phyloP scores from a whole-genome alignment of 2,797 vertebrate genomes.

The Aeoliscus strigatus region DNA sequence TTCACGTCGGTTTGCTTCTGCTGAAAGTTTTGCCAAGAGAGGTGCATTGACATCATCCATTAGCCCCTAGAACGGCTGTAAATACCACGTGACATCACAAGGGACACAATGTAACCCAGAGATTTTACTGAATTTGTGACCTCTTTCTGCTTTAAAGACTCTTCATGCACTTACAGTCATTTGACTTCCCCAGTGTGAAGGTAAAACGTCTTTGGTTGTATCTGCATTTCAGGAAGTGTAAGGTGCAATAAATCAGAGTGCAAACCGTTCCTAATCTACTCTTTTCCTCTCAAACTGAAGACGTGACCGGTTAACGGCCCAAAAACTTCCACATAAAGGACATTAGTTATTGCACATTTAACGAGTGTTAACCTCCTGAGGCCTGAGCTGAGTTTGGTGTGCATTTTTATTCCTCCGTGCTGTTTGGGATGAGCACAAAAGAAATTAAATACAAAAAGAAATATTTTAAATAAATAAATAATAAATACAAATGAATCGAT shows the following conservation, averaged over 20 bases:
- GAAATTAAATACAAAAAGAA: too few relatives aligned
- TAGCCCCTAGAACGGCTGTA: conserved; percentile 50
- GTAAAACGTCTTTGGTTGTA: too few relatives aligned
- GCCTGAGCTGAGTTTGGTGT: too few relatives aligned
- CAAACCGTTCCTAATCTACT: conserved; percentile 17
- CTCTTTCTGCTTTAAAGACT: conserved; percentile 5
- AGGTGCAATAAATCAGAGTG: not conserved
- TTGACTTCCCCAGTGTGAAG: too few relatives aligned
- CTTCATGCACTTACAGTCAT: too few relatives aligned
- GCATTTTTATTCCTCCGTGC: too few relatives aligned
- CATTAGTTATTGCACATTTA: conserved; percentile 22
- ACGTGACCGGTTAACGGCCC: conserved; percentile 17
- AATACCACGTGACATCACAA: conserved; percentile 61
- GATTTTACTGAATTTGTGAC: conserved; percentile 32
- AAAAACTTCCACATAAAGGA: conserved; percentile 11
- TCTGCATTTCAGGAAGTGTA: too few relatives aligned
- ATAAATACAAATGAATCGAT: too few relatives aligned
- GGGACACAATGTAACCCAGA: conserved; percentile 33
- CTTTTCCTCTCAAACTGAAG: conserved; percentile 14
- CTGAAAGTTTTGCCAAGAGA: conserved; percentile 44
- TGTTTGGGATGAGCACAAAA: too few relatives aligned
- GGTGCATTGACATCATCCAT: conserved; percentile 65
- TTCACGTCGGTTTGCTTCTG: conserved; percentile 43
- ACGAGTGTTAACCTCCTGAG: conserved; percentile 21
- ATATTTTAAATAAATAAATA: too few relatives aligned